Percentiles rank a stretch among this genome's conserved stretches.
Evolutionary conservation across 2,113 vertebrate species (phyloP).

Genomic region (Scomber scombrus): DNA sequence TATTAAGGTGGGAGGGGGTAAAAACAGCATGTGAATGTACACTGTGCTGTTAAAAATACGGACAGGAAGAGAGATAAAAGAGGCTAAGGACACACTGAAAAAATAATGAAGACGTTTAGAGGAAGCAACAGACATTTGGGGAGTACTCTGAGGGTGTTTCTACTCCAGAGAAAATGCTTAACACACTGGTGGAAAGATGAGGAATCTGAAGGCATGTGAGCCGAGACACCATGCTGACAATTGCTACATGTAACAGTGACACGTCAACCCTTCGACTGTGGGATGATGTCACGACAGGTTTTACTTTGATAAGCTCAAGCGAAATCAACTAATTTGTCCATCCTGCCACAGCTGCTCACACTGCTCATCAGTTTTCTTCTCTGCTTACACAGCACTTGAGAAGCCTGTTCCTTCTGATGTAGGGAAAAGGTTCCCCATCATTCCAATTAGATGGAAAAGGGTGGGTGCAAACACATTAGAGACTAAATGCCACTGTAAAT

Average conservation of each 20-base stretch:
- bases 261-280: background rate
- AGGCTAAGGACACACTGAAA: background rate
- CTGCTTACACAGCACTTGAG: too few relatives aligned
- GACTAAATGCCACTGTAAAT: too few relatives aligned
- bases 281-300: constrained; percentile 4
- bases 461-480: too few relatives aligned
- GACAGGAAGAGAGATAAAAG: background rate
- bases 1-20: background rate
- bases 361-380: background rate
- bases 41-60: background rate
- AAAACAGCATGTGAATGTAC: background rate
- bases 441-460: too few relatives aligned
- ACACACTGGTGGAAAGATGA: background rate
- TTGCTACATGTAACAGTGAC: background rate
- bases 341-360: constrained; percentile 6
- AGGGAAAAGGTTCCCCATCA: too few relatives aligned
- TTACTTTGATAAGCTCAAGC: background rate
- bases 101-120: background rate
- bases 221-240: constrained; percentile 12
- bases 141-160: background rate
- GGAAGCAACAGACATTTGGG: background rate
- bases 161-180: too few relatives aligned
- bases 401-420: too few relatives aligned
- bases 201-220: constrained; percentile 4
- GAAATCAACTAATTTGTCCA: background rate